Evolutionary conservation across 2,113 vertebrate genomes (phyloP), one percentile per base, ranked within the genome.

Genomic region (Thamnophis sirtalis): DNA sequence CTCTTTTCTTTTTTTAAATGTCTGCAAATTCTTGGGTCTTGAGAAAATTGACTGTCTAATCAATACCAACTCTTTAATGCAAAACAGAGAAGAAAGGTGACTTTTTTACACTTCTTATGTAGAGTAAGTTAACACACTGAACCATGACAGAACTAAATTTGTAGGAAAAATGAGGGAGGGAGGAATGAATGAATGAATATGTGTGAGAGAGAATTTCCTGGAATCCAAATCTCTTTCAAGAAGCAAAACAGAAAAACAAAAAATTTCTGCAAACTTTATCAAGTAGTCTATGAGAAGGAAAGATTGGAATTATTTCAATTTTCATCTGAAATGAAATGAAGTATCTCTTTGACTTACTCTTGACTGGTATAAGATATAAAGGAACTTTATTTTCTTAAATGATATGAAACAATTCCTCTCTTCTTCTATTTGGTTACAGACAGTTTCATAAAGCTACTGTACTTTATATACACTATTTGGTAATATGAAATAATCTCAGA

Each of bases 41-140:
- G 48, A n/a, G 50, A 7, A 49, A 26, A 60, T 85, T 68, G 0
- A 90, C 58, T 49, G 50, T 54, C 56, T 21, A 8, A 90, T 88
- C 24, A 84, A 84, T 91, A 68, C 5, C 51, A 89, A 55, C 56
- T 0, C 0, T 7, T 80, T 87, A 94, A 93, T 0, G 73, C 0
- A 91, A 93, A 95, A 92, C 5, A 0, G 90, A 95, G 93, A 93
- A 28, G 55, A 54, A 93, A 92, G 0, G 53, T 60, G 24, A 48
- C 58, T 91, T 68, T 88, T 87, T 50, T 56, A 54, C 84, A 49
- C 86, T 55, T 93, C 22, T 91, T 3, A 92, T 43, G 56, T 19
- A 43, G 89, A 0, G 1, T n/a, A 58, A 80, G 73, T 80, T 80
- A 80, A 33, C 28, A 91, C 24, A 84, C 1, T 58, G 0, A 48